Evolutionary conservation across 1,140 invertebrate genomes (phyloP).

Genomic region (Papilio xuthus): DNA sequence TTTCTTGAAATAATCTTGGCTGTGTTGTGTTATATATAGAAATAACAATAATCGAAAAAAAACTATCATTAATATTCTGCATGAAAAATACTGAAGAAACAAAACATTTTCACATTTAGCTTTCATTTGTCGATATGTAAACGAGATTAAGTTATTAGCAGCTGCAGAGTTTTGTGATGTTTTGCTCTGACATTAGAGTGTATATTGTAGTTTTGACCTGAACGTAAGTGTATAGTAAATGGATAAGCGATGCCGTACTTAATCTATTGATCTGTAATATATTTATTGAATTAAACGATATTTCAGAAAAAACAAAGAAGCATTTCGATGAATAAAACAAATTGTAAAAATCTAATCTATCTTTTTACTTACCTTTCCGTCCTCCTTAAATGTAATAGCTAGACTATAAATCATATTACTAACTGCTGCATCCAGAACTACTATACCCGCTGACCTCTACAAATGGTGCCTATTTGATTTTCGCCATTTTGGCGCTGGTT

Average conservation of each 20-base stretch:
- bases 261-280: slow-evolving; percentile 72
- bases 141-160: neutral
- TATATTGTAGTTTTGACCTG: slow-evolving; percentile 30
- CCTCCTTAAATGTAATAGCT: neutral
- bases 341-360: slow-evolving; percentile 55
- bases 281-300: slow-evolving; percentile 67
- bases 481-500: too few species aligned
- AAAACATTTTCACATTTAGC: neutral
- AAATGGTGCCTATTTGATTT: too few species aligned
- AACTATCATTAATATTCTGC: neutral
- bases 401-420: neutral
- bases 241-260: slow-evolving; percentile 53
- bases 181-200: neutral
- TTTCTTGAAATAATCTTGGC: neutral
- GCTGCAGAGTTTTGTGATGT: neutral
- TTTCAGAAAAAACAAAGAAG: slow-evolving; percentile 53
- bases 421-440: neutral
- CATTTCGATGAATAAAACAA: slow-evolving; percentile 76
- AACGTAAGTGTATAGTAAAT: slow-evolving; percentile 27
- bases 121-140: neutral
- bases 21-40: too few species aligned
- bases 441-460: too few species aligned
- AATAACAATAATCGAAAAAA: too few species aligned
- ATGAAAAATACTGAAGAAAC: too few species aligned
- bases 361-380: slow-evolving; percentile 42